Evolutionary conservation across 2,113 vertebrate genomes (phyloP).

Genomic region (Hystrix cristata): DNA sequence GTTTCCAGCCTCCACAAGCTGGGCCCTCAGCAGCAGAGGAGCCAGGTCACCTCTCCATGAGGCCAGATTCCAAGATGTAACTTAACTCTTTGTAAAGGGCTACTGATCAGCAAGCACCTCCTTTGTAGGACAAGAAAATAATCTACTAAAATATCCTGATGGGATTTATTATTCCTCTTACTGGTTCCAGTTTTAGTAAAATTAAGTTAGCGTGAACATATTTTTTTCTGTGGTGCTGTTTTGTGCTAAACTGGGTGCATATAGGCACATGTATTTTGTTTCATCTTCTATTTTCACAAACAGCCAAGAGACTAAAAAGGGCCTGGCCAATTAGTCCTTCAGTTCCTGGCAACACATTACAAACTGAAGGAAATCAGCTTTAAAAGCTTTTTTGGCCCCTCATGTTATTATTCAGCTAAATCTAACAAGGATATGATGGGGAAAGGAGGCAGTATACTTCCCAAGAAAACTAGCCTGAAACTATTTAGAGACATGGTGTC

Average conservation of each 20-base stretch:
- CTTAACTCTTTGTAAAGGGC: constrained; percentile 6
- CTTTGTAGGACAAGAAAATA: constrained; percentile 49
- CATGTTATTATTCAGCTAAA: constrained; percentile 80
- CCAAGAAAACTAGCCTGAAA: constrained; percentile 71
- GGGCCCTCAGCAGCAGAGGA: neutral
- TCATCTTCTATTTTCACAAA: constrained; percentile 74
- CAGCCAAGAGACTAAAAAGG: constrained; percentile 76
- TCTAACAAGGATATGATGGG: constrained; percentile 72
- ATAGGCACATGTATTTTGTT: constrained; percentile 58
- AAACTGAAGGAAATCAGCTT: constrained; percentile 83
- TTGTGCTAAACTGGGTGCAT: neutral
- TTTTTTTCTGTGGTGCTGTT: constrained; percentile 32
- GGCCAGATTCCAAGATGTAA: neutral
- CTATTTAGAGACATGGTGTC: constrained; percentile 74
- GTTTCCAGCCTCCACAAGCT: neutral
- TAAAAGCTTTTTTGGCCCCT: constrained; percentile 83
- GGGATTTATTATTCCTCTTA: constrained; percentile 25
- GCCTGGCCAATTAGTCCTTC: constrained; percentile 72
- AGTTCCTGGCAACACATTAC: constrained; percentile 76
- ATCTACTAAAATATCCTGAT: constrained; percentile 34
- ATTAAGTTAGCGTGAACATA: constrained; percentile 51
- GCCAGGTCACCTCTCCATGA: neutral
- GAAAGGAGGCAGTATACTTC: neutral
- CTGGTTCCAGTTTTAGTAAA: constrained; percentile 69
- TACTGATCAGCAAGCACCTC: neutral